Conservation (phyloP, 92 coral and sea anemone genomes). For the Hydrozoanthus gracilis region DNA sequence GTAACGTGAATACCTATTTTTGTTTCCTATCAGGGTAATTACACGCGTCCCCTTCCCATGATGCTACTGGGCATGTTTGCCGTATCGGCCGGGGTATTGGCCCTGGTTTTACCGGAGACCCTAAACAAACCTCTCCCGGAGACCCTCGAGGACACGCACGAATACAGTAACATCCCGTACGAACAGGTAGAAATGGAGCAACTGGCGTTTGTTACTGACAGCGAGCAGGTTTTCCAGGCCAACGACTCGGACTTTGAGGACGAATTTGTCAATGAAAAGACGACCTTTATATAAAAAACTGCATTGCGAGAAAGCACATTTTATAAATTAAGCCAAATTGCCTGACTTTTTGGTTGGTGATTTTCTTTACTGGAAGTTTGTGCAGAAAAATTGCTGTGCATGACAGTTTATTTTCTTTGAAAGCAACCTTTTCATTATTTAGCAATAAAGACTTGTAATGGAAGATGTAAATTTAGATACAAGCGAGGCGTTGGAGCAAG, state of each 20-base stretch:
- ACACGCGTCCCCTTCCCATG: conserved; percentile 94
- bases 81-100: conserved; percentile 85
- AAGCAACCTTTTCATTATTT: neutral
- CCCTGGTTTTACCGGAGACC: conserved; percentile 88
- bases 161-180: conserved; percentile 58
- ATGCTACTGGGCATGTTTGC: conserved; percentile 94
- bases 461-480: too few relatives aligned
- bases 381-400: neutral
- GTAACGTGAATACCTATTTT: neutral
- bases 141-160: conserved; percentile 89
- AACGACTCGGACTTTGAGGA: conserved; percentile 92
- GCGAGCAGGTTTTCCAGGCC: conserved; percentile 74
- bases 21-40: conserved; percentile 70
- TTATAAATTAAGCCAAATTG: too few relatives aligned
- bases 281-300: conserved; percentile 69
- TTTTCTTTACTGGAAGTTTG: neutral
- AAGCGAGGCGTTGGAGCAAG: too few relatives aligned
- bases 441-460: neutral
- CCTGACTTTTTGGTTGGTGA: neutral
- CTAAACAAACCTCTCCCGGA: conserved; percentile 93
- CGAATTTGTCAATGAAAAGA: conserved; percentile 78
- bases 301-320: neutral
- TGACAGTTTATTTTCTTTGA: neutral
- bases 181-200: conserved; percentile 81
- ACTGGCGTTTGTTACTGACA: conserved; percentile 54